Evolutionary conservation across 2,888 invertebrate genomes (phyloP).

Genomic region (Stenichneumon culpator): DNA sequence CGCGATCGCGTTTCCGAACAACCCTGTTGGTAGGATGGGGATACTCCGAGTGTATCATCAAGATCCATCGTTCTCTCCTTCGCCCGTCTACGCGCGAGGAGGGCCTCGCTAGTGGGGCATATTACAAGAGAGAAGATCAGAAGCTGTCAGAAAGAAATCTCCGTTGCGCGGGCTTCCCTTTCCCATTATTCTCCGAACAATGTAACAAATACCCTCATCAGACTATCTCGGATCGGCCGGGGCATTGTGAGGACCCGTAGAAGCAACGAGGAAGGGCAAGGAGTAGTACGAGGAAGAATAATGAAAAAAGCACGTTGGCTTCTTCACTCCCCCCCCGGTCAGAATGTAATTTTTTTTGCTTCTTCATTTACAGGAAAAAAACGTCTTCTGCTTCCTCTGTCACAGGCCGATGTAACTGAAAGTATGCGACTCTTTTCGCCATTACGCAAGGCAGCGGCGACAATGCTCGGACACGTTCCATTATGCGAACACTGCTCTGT

Average conservation of each 20-base stretch:
- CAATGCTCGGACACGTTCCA: no score
- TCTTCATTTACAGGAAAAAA: not conserved
- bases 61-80: constrained; percentile 58
- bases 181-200: constrained; percentile 79
- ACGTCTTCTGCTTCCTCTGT: not conserved
- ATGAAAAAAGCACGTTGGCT: constrained; percentile 10
- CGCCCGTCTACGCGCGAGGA: constrained; percentile 28
- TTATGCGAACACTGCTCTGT: no score
- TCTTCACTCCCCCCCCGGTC: not conserved
- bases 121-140: constrained; percentile 62
- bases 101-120: constrained; percentile 47
- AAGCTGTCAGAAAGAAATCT: constrained; percentile 70
- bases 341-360: not conserved
- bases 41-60: constrained; percentile 62
- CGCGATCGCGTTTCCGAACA: constrained; percentile 41
- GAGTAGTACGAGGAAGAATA: constrained; percentile 12
- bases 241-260: constrained; percentile 74
- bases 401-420: constrained; percentile 1
- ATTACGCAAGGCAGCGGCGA: not conserved
- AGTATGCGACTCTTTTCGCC: not conserved
- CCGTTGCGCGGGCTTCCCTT: constrained; percentile 67
- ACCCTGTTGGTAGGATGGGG: constrained; percentile 48
- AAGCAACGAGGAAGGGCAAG: constrained; percentile 51
- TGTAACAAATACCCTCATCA: constrained; percentile 81
- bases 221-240: constrained; percentile 76